phyloP scores from a whole-genome alignment of 1,140 invertebrate species.

The Drosophila bocki region DNA sequence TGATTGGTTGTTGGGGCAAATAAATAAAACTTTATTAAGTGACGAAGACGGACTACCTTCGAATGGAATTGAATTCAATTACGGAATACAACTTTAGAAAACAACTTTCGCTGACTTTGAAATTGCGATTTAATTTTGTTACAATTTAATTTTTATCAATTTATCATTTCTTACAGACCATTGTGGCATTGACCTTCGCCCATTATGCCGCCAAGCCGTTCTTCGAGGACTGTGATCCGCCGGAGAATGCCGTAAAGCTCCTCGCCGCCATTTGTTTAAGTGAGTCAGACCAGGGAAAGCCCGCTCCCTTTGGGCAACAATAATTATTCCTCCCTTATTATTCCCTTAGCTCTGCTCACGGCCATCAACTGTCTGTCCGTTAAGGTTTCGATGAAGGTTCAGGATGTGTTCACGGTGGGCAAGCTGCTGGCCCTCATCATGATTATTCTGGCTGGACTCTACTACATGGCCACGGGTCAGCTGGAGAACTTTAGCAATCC shows the following conservation, averaged over 20 bases:
- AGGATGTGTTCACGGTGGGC: constrained; percentile 95
- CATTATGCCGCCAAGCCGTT: constrained; percentile 93
- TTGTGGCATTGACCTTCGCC: constrained; percentile 93
- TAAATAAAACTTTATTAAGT: constrained; percentile 49
- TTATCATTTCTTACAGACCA: constrained; percentile 87
- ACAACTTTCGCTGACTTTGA: constrained; percentile 39
- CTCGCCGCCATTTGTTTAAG: constrained; percentile 91
- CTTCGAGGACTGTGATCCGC: constrained; percentile 90
- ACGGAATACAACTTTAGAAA: background rate
- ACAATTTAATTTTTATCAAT: background rate
- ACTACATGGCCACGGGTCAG: constrained; percentile 90
- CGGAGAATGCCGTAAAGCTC: constrained; percentile 88
- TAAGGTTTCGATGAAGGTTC: constrained; percentile 94
- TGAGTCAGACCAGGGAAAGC: constrained; percentile 86
- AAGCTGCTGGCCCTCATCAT: constrained; percentile 93
- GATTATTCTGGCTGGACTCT: constrained; percentile 93
- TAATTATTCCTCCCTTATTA: constrained; percentile 14
- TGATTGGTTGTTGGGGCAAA: constrained; percentile 49
- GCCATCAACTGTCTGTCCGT: constrained; percentile 95
- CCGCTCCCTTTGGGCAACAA: background rate
- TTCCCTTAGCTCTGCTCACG: constrained; percentile 91
- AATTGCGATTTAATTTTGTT: constrained; percentile 2
- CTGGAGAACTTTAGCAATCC: constrained; percentile 89
- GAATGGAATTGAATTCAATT: constrained; percentile 55
- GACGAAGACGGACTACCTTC: constrained; percentile 34